These are phyloP conservation scores for Chaetorhynchus papuensis DNA, from an alignment of 2,113 vertebrate species.

Conservation along the genomic window DNA sequence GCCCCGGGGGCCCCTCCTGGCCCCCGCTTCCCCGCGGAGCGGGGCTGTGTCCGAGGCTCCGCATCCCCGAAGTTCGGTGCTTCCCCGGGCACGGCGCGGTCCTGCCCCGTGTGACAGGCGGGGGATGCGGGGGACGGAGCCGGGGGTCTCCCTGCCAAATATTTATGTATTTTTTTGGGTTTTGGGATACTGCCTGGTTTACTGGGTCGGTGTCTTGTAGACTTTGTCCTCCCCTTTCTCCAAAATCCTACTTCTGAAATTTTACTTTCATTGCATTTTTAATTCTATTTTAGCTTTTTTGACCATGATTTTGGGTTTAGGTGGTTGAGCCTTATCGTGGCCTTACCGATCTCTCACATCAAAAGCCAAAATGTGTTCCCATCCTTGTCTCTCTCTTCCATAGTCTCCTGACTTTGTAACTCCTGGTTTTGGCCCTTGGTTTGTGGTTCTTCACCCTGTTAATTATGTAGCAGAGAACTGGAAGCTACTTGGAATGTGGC, in stretches of 20 bases:
- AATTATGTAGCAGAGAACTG: background rate
- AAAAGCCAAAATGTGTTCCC: background rate
- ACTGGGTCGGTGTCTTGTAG: background rate
- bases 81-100: background rate
- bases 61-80: background rate
- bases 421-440: background rate
- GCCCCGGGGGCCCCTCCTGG: background rate
- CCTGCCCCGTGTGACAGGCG: background rate
- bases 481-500: background rate
- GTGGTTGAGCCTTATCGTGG: background rate
- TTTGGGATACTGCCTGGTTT: accelerated
- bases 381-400: background rate
- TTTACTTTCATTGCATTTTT: accelerated
- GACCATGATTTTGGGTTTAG: accelerated
- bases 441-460: conserved; percentile 24
- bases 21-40: background rate
- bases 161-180: accelerated
- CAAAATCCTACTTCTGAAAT: accelerated
- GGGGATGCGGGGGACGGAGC: background rate
- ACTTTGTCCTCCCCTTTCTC: background rate
- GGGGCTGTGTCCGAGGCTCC: background rate
- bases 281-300: accelerated
- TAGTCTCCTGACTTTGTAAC: background rate
- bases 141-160: too few relatives aligned
- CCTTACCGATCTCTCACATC: background rate